Conservation (phyloP, 2,888 invertebrate genomes). For the Campoletis raptor region DNA sequence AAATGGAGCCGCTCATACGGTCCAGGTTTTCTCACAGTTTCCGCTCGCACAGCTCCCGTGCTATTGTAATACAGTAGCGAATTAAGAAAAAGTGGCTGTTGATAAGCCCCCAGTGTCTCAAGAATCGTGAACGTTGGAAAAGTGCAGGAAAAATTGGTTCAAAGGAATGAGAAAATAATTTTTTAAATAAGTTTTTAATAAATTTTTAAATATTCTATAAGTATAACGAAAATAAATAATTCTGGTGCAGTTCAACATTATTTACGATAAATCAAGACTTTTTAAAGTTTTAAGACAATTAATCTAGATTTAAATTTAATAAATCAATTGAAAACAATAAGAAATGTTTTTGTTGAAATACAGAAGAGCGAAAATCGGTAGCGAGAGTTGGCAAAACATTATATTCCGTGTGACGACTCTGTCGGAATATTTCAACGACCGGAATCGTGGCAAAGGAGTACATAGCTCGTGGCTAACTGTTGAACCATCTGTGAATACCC, state of each 20-base stretch:
- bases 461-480: constrained; percentile 36
- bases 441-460: constrained; percentile 50
- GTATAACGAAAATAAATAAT: not conserved
- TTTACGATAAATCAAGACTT: not conserved
- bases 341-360: not conserved
- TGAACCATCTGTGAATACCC: constrained; percentile 45
- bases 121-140: no score
- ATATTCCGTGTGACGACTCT: constrained; percentile 53
- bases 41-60: not conserved
- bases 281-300: not conserved
- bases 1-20: not conserved
- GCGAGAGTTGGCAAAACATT: constrained; percentile 31
- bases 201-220: not conserved
- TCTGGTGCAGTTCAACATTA: not conserved
- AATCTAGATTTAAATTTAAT: not conserved
- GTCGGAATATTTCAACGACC: constrained; percentile 51
- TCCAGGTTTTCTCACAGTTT: not conserved
- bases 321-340: not conserved
- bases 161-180: no score
- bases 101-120: no score
- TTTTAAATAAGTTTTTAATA: no score
- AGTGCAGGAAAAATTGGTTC: no score
- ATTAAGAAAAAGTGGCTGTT: no score
- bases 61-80: no score
- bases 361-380: constrained; percentile 16